Percentiles rank a stretch among this genome's conserved stretches.
Conservation (phyloP, 2,888 invertebrate genomes). For the Gandaritis pyraliata region DNA sequence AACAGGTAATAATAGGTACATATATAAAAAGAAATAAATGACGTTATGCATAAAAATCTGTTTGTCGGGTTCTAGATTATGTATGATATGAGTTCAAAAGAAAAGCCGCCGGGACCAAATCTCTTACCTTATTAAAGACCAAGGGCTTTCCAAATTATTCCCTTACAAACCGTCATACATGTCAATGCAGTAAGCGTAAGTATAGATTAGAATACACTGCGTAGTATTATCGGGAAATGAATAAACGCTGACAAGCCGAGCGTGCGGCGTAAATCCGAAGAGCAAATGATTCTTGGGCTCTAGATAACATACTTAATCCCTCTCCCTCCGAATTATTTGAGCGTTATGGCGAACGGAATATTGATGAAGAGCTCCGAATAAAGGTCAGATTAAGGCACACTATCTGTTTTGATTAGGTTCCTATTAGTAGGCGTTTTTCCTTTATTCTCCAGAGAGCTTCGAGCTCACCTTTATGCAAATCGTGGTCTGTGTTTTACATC, state of each 20-base stretch:
- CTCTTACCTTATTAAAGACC: too few relatives aligned
- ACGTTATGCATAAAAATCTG: too few relatives aligned
- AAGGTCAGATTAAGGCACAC: slow-evolving; percentile 20
- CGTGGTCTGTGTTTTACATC: too few relatives aligned
- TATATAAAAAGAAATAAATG: too few relatives aligned
- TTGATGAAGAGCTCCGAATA: slow-evolving; percentile 28
- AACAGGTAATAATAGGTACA: too few relatives aligned
- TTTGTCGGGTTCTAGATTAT: too few relatives aligned
- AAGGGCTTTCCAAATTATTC: too few relatives aligned
- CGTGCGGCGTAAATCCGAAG: slow-evolving; percentile 45
- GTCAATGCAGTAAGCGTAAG: slow-evolving; percentile 8
- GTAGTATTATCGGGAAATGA: slow-evolving; percentile 45
- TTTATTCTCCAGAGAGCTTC: neutral
- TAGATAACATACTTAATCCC: slow-evolving; percentile 53
- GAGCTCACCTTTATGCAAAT: too few relatives aligned
- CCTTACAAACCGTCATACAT: slow-evolving; percentile 9
- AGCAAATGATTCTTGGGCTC: slow-evolving; percentile 41
- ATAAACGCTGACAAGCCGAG: slow-evolving; percentile 56
- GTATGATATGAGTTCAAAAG: too few relatives aligned
- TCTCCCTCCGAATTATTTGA: slow-evolving; percentile 31
- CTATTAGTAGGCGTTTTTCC: slow-evolving; percentile 1
- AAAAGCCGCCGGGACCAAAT: too few relatives aligned
- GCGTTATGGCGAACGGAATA: slow-evolving; percentile 29
- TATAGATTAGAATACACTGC: slow-evolving; percentile 22
- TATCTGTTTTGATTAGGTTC: slow-evolving; percentile 16